Evolutionary conservation across 2,797 vertebrate species (phyloP).

Genomic region (Picus viridis): DNA sequence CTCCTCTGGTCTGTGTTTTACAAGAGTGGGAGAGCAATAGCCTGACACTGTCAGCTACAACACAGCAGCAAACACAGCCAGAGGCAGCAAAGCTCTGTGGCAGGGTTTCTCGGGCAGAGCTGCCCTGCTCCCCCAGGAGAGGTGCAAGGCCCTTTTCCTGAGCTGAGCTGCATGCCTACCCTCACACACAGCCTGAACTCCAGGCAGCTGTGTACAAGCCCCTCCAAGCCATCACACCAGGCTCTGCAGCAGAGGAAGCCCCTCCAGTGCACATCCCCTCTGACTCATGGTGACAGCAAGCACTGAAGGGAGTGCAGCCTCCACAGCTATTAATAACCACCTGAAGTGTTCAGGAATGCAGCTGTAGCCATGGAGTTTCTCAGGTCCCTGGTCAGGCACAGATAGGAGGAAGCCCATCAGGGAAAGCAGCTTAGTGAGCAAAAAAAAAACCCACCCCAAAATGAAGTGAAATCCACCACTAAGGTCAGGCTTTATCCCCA

Average conservation of each 20-base stretch:
- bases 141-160: background rate
- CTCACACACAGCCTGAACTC: background rate
- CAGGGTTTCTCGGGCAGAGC: constrained; percentile 16
- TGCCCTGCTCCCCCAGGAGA: background rate
- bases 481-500: background rate
- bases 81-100: background rate
- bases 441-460: too few relatives aligned
- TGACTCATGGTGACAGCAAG: constrained; percentile 57
- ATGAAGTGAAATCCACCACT: background rate
- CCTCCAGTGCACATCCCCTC: background rate
- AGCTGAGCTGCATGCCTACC: background rate
- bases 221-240: background rate
- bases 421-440: constrained; percentile 45
- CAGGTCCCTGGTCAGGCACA: background rate
- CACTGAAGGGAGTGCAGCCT: constrained; percentile 28
- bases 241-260: background rate
- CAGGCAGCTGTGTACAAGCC: background rate
- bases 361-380: constrained; percentile 7
- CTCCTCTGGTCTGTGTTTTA: too few relatives aligned
- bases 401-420: background rate
- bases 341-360: constrained; percentile 61
- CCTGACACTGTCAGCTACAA: too few relatives aligned
- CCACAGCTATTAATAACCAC: constrained; percentile 63
- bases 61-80: too few relatives aligned
- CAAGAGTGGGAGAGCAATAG: too few relatives aligned